Evolutionary conservation across 2,797 vertebrate genomes (phyloP).

Genomic region (Gymnothorax javanicus): DNA sequence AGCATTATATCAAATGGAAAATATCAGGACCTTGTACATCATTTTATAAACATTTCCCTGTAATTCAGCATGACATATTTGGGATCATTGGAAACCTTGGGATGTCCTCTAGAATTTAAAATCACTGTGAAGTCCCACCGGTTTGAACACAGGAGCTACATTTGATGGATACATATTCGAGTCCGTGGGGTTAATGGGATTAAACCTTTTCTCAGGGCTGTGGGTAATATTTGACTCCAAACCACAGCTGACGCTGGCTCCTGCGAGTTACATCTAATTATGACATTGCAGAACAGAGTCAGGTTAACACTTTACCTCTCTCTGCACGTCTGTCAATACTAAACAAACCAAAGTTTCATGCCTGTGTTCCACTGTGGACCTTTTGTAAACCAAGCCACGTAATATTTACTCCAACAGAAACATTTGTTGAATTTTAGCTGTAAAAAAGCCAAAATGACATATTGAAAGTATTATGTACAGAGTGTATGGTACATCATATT

Average conservation of each 20-base stretch:
- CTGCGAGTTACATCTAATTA: background rate
- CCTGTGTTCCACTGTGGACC: background rate
- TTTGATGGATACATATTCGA: too few species aligned
- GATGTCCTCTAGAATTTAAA: too few species aligned
- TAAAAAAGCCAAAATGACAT: background rate
- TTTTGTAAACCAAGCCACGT: background rate
- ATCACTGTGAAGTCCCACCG: too few species aligned
- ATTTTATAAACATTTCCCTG: too few species aligned
- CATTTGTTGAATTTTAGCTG: background rate
- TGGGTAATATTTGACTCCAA: background rate
- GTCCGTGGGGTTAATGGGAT: too few species aligned
- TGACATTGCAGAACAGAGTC: background rate
- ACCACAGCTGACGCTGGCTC: background rate
- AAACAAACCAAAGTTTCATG: background rate
- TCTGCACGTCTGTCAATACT: background rate
- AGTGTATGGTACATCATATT: background rate
- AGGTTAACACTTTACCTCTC: background rate
- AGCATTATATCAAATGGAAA: too few species aligned
- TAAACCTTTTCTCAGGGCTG: background rate
- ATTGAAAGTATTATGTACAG: background rate
- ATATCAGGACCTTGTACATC: too few species aligned
- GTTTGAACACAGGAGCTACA: too few species aligned
- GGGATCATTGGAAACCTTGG: too few species aligned
- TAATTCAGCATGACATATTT: too few species aligned
- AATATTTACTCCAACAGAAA: background rate